Evolutionary conservation across 2,113 vertebrate species (phyloP).

Genomic region (Nymphicus hollandicus): DNA sequence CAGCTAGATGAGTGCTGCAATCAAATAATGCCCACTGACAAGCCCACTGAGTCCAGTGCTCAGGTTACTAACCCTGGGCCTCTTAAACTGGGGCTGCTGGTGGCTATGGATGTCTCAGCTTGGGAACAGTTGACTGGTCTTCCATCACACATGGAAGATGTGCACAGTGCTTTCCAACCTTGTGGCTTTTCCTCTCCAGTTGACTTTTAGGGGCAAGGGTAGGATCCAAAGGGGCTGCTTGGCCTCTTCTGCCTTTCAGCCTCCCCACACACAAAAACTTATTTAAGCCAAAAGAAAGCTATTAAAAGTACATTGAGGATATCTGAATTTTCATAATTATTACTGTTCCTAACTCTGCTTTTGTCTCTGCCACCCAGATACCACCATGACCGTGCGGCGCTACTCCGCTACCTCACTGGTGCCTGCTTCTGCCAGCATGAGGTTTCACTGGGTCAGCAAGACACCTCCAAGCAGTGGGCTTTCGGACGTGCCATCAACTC

Average conservation of each 20-base stretch:
- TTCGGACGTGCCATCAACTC: neutral
- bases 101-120: accelerated
- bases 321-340: neutral
- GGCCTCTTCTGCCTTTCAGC: neutral
- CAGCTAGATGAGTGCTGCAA: neutral
- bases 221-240: neutral
- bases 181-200: neutral
- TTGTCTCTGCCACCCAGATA: conserved; percentile 70
- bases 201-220: neutral
- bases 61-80: neutral
- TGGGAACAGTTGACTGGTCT: neutral
- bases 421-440: conserved; percentile 40
- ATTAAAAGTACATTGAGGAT: neutral
- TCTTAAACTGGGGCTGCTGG: neutral
- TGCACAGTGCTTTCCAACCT: neutral
- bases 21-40: accelerated
- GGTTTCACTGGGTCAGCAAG: neutral
- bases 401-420: conserved; percentile 77
- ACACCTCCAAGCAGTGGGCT: neutral
- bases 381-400: conserved; percentile 88
- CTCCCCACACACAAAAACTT: accelerated
- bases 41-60: neutral
- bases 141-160: accelerated
- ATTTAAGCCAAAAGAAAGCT: neutral
- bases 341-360: neutral